These are phyloP conservation scores for Crepidodera aurea DNA, from an alignment of 2,888 invertebrate species.

Conservation along the genomic window DNA sequence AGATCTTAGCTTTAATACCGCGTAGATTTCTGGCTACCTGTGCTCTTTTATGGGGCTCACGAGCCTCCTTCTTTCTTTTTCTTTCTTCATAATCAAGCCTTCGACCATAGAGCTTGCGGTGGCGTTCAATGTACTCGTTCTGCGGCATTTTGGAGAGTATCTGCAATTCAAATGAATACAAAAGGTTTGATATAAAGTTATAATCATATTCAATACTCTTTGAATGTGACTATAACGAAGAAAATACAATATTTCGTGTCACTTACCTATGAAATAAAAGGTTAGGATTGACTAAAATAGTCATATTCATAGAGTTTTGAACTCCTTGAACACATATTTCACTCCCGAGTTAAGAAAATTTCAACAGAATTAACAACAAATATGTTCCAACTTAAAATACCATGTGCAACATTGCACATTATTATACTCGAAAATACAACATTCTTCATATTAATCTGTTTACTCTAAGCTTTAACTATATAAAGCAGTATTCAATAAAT, in stretches of 20 bases:
- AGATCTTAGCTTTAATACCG: conserved; percentile 97
- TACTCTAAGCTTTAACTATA: not conserved
- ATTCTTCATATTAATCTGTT: not conserved
- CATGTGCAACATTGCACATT: not conserved
- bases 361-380: not conserved
- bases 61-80: conserved; percentile 93
- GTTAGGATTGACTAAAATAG: conserved; percentile 47
- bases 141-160: conserved; percentile 81
- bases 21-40: conserved; percentile 90
- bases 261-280: conserved; percentile 52
- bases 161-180: conserved; percentile 41
- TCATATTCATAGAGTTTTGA: conserved; percentile 57
- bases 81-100: conserved; percentile 97
- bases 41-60: conserved; percentile 90
- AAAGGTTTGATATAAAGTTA: conserved; percentile 35
- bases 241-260: conserved; percentile 18
- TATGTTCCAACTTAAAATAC: not conserved
- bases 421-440: not conserved
- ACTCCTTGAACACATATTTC: conserved; percentile 17
- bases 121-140: conserved; percentile 99
- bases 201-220: conserved; percentile 58
- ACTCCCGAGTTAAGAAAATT: conserved; percentile 14
- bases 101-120: conserved; percentile 94
- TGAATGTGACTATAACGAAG: conserved; percentile 60
- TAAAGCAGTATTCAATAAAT: not conserved